These are phyloP conservation scores for Nomada fucata DNA, from an alignment of 2,888 invertebrate genomes.

Conservation along the genomic window DNA sequence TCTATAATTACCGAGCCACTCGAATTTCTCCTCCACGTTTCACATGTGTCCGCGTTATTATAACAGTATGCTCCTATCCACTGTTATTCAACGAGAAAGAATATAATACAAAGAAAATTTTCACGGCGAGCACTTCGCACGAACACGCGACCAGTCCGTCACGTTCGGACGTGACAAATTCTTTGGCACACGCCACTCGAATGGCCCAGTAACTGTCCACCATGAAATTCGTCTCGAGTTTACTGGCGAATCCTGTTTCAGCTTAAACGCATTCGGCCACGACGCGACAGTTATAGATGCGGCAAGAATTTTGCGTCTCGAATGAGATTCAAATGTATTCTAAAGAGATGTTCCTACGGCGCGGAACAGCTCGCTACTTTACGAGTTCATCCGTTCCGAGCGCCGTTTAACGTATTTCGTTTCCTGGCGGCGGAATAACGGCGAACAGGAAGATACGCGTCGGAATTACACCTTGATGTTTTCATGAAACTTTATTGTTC, in stretches of 20 bases:
- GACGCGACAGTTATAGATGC: slow-evolving; percentile 46
- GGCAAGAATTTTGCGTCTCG: slow-evolving; percentile 26
- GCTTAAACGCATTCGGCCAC: slow-evolving; percentile 68
- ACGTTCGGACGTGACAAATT: slow-evolving; percentile 19
- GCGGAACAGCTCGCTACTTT: slow-evolving; percentile 64
- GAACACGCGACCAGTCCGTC: slow-evolving; percentile 54
- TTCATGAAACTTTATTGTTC: slow-evolving; percentile 46
- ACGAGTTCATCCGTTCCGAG: slow-evolving; percentile 69
- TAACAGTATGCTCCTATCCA: too few species aligned
- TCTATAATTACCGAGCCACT: too few species aligned
- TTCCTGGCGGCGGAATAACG: slow-evolving; percentile 45
- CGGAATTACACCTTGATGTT: slow-evolving; percentile 49
- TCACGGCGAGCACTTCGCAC: slow-evolving; percentile 8
- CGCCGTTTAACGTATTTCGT: slow-evolving; percentile 39
- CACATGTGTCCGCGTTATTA: too few species aligned
- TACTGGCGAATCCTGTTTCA: slow-evolving; percentile 60
- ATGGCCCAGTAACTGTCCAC: slow-evolving; percentile 18
- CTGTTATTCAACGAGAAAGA: too few species aligned
- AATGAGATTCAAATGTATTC: slow-evolving; percentile 77
- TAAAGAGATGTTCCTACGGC: slow-evolving; percentile 63
- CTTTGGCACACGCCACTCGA: slow-evolving; percentile 3
- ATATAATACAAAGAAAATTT: too few species aligned
- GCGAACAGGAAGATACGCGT: slow-evolving; percentile 15
- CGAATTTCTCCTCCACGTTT: too few species aligned
- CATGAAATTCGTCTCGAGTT: slow-evolving; percentile 38